Base-by-base conservation (phyloP, 1,140 invertebrate species). In the Stratiolaelaps scimitus region DNA sequence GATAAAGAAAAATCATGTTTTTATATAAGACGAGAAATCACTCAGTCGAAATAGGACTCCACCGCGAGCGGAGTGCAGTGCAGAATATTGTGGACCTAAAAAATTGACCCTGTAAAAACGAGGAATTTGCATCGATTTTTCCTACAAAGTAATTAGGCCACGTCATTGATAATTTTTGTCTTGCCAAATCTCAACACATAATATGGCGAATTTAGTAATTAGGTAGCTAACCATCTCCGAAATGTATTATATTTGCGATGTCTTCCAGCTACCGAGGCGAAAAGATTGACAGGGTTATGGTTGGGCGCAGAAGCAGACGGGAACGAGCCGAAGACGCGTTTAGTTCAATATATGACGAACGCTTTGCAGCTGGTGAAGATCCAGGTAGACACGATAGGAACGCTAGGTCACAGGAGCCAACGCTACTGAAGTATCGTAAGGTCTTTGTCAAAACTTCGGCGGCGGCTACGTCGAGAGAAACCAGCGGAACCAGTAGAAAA, bases 221-320 rank as follows among this genome's bases (percentile, higher is more conserved):
- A n/a, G n/a, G n/a, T n/a, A n/a, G n/a, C n/a, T n/a, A n/a, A 10
- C 10, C 34, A 40, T 4, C 4, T 10, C 10, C 20, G 4, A 48
- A 53, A 40, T 26, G 43, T 29, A 15, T 45, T 19, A 23, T 20
- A 19, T 30, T 7, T n/a, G 43, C 28, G 30, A 13, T 20, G 6
- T 20, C n/a, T 66, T 68, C 4, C 19, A 70, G 69, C 1, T 70
- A 69, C 64, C 69, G 45, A 34, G 70, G 70, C 17, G 69, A 67
- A 47, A 70, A 70, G 65, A 43, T 70, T n/a, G 17, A 40, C 7
- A 23, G 65, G 1, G 1, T 15, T 15, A 17, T 17, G 34, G 2
- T 17, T 15, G 34, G 15, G 15, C 26, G 17, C 15, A 1, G 26
- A 1, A 60, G 10, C 26, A 29, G 15, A 29, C 26, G 34, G 23